phyloP scores from a whole-genome alignment of 2,113 vertebrate species.

The Mobula hypostoma region DNA sequence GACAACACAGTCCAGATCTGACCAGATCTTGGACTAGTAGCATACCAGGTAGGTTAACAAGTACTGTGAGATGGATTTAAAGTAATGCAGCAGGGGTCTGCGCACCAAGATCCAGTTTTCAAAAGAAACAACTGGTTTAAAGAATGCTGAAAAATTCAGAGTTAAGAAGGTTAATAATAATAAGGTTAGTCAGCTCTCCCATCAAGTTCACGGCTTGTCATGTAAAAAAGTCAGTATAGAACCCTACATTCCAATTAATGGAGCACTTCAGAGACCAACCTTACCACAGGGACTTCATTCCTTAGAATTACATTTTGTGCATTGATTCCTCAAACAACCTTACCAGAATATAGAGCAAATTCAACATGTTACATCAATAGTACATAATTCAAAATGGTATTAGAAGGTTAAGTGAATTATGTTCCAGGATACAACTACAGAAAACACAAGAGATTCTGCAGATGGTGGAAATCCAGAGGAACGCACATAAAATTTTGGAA shows the following conservation, averaged over 20 bases:
- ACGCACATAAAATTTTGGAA: too few species aligned
- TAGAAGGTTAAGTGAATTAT: background rate
- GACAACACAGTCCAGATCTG: too few species aligned
- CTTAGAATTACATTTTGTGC: background rate
- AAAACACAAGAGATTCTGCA: too few species aligned
- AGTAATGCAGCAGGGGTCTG: too few species aligned
- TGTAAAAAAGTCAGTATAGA: background rate
- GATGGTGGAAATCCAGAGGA: too few species aligned
- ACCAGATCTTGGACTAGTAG: too few species aligned
- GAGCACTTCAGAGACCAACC: background rate
- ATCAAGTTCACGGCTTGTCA: background rate
- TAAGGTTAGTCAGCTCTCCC: background rate
- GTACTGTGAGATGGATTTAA: too few species aligned
- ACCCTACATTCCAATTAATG: background rate
- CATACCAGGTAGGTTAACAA: too few species aligned
- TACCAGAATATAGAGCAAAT: background rate
- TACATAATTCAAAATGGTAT: background rate
- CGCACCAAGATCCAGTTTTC: too few species aligned
- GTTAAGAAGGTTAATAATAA: too few species aligned
- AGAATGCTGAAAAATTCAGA: too few species aligned
- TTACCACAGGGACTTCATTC: background rate
- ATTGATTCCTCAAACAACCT: background rate
- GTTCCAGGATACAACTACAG: background rate
- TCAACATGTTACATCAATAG: background rate
- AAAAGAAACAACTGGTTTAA: too few species aligned